phyloP scores from a whole-genome alignment of 1,140 invertebrate genomes.

The Aradophagus sp. region DNA sequence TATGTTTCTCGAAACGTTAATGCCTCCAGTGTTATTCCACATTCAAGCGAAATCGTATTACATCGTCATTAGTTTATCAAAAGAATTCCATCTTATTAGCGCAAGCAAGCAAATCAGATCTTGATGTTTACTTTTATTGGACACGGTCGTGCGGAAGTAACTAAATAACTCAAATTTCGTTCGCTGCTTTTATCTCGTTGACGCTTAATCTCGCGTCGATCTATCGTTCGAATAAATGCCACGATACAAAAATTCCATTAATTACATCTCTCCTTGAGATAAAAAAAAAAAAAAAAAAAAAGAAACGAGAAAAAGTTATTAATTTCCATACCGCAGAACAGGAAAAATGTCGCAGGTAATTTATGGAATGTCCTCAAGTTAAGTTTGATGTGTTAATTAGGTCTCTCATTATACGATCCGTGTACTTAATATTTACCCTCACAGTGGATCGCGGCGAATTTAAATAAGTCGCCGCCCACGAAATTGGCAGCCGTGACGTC shows the following conservation, averaged over 20 bases:
- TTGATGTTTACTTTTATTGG: slow-evolving; percentile 35
- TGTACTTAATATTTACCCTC: slow-evolving; percentile 5
- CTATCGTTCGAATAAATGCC: slow-evolving; percentile 19
- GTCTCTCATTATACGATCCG: slow-evolving; percentile 13
- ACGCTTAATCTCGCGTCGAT: slow-evolving; percentile 22
- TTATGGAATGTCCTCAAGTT: slow-evolving; percentile 18
- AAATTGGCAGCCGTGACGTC: neutral
- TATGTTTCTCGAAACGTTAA: slow-evolving; percentile 1
- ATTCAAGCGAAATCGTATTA: slow-evolving; percentile 21
- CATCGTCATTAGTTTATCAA: slow-evolving; percentile 23
- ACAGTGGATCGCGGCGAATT: slow-evolving; percentile 18
- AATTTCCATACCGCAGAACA: slow-evolving; percentile 17
- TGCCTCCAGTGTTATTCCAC: slow-evolving; percentile 10
- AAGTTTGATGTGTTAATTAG: slow-evolving; percentile 37
- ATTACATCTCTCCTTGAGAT: slow-evolving; percentile 18
- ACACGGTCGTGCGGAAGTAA: slow-evolving; percentile 29
- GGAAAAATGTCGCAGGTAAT: slow-evolving; percentile 33
- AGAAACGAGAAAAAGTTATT: slow-evolving; percentile 16
- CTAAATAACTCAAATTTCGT: slow-evolving; percentile 40
- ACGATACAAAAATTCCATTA: slow-evolving; percentile 33
- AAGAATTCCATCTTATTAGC: slow-evolving; percentile 38
- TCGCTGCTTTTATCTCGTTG: slow-evolving; percentile 20
- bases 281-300: slow-evolving; percentile 14
- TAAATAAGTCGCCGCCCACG: neutral
- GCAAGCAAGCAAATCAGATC: slow-evolving; percentile 36